Evolutionary conservation across 2,888 invertebrate species (phyloP).

Genomic region (Drepana falcataria): DNA sequence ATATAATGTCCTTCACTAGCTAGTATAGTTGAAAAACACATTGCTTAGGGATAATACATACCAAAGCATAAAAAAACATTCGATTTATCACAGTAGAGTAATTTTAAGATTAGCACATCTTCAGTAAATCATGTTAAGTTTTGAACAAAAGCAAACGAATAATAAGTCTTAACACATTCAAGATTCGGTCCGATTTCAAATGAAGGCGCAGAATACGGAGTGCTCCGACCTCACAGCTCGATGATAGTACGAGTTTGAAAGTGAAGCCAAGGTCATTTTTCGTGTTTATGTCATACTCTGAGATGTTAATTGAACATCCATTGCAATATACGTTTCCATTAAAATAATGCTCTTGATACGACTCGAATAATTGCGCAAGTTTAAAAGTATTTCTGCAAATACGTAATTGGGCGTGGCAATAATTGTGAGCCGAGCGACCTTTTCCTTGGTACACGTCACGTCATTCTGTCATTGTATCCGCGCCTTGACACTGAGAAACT

Average conservation of each 20-base stretch:
- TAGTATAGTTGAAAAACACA: too few species aligned
- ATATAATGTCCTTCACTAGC: too few species aligned
- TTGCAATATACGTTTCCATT: background rate
- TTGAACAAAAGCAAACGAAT: background rate
- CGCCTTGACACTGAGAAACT: slow-evolving; percentile 38
- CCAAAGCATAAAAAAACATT: too few species aligned
- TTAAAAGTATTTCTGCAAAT: background rate
- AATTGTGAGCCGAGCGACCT: background rate
- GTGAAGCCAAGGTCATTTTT: slow-evolving; percentile 44
- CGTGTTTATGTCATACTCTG: slow-evolving; percentile 2
- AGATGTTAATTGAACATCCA: background rate
- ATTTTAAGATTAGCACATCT: too few species aligned
- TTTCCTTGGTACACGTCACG: background rate
- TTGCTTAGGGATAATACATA: too few species aligned
- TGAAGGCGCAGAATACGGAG: slow-evolving; percentile 24
- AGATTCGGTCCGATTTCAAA: slow-evolving; percentile 13
- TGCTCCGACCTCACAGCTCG: slow-evolving; percentile 36
- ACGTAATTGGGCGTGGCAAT: background rate
- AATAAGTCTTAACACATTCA: slow-evolving; percentile 8
- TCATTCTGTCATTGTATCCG: background rate
- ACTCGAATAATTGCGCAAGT: background rate
- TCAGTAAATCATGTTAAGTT: too few species aligned
- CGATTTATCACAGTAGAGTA: too few species aligned
- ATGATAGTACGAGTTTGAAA: slow-evolving; percentile 49
- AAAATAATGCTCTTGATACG: slow-evolving; percentile 11